Conservation (phyloP, 2,113 vertebrate genomes). For the pig (Sus scrofa) region T2T-Sscrofa CM000815.6:114738501-114739000, state of each 20-base stretch:
- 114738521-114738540: neutral
- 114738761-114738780: conserved; percentile 9
- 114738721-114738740: neutral
- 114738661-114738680: neutral
- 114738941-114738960: neutral
- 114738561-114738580: neutral
- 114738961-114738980: neutral
- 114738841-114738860: neutral
- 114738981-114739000: neutral
- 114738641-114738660: neutral
- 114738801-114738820: conserved; percentile 22
- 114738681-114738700: neutral
- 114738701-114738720: neutral
- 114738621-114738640: conserved; percentile 14
- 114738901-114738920: conserved; percentile 2
- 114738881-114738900: neutral
- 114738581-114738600: neutral
- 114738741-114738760: conserved; percentile 8
- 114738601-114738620: neutral
- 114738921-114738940: neutral
- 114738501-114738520: neutral
- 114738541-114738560: neutral
- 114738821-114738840: conserved; percentile 7
- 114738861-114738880: neutral
- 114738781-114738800: conserved; percentile 42